Percentiles rank a stretch among this genome's conserved stretches.
Conservation (phyloP, 2,888 invertebrate genomes). For the Anoplius nigerrimus region DNA sequence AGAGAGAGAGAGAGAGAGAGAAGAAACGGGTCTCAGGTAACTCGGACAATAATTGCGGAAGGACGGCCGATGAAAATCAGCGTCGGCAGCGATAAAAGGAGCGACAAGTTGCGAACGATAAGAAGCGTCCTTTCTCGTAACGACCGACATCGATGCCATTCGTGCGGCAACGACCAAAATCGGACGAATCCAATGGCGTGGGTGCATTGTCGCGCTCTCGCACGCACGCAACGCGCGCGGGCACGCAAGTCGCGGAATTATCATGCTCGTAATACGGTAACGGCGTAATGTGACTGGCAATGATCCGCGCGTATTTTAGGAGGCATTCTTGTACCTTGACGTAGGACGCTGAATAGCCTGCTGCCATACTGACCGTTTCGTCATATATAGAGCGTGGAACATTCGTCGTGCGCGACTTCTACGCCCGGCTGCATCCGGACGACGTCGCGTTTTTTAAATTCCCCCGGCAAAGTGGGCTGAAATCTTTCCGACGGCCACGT, state of each 20-base stretch:
- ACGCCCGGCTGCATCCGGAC: no score
- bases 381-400: background rate
- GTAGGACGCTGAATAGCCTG: constrained; percentile 23
- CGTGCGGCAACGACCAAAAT: no score
- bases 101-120: no score
- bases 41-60: no score
- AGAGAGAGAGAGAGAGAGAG: no score
- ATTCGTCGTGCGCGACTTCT: background rate
- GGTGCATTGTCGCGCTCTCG: constrained; percentile 10
- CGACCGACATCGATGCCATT: constrained; percentile 6
- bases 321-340: constrained; percentile 27
- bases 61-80: no score
- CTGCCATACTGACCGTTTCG: background rate
- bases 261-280: constrained; percentile 42
- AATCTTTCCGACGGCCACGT: background rate
- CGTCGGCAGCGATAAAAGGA: no score
- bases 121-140: background rate
- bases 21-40: no score
- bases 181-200: no score
- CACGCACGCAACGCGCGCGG: constrained; percentile 43
- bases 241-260: constrained; percentile 38
- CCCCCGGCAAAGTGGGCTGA: background rate
- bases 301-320: background rate
- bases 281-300: constrained; percentile 30
- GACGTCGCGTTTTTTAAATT: background rate